Evolutionary conservation across 2,113 vertebrate genomes (phyloP), one percentile per base, ranked within the genome.

Genomic region (Microcebus ravelobensis): DNA sequence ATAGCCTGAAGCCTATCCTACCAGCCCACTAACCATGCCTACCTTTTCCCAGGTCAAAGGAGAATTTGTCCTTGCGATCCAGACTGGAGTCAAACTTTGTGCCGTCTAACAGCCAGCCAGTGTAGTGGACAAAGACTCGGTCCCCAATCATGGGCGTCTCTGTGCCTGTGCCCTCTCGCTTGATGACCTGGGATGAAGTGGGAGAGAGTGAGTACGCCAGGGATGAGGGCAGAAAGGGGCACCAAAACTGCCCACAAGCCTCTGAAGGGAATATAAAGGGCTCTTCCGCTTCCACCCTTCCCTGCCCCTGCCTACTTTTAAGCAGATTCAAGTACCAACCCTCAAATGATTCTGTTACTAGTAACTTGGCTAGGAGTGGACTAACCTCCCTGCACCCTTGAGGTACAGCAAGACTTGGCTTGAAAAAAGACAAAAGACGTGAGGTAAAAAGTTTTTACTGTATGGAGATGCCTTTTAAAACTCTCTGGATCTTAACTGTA

Each of bases 11-110:
- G 14, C 45, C 18, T 20, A 42, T 17, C 83, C 81, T 13, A 14
- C 31, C 55, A 85, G 18, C 39, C 74, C n/a, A 57, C 27, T 81
- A 34, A 50, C 67, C 67, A 87, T 4, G 50, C 97, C 67, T 98
- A 99, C 99, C 99, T 99, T 99, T 99, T 71, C 99, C 99, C 96
- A 99, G 93, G 97, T 99, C 99, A 96, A 99, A 99, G 23, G 99
- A 99, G 97, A 99, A 99, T 92, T 98, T 99, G 61, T 99, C 99
- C 96, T 96, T 99, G 94, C 99, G 97, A 98, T 99, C 99, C 96
- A 99, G 98, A 96, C 99, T 99, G 48, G 99, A 99, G 97, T 99
- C 99, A 95, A 99, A 99, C 96, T 99, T 99, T 80, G 99, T 99
- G 83, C 99, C 99, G 94, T 99, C 99, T 18, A 99, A 95, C 86